phyloP scores from a whole-genome alignment of 2,888 invertebrate genomes.

The Hypomecis atomaria region DNA sequence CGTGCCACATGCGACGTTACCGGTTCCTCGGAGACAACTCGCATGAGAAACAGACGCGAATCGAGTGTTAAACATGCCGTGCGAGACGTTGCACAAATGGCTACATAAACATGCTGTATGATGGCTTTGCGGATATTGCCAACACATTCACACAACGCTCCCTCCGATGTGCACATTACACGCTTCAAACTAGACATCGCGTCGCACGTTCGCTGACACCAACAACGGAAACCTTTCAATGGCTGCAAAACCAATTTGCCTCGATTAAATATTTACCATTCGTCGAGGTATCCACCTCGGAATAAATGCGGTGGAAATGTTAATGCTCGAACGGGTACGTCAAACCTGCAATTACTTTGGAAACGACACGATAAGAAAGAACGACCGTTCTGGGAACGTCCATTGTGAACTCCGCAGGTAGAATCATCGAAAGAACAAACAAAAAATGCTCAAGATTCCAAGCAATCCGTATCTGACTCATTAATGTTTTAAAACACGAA shows the following conservation, averaged over 20 bases:
- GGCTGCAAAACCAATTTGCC: conserved; percentile 49
- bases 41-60: conserved; percentile 73
- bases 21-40: conserved; percentile 70
- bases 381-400: conserved; percentile 55
- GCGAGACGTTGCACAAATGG: conserved; percentile 67
- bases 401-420: conserved; percentile 46
- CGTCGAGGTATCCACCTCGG: conserved; percentile 48
- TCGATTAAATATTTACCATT: conserved; percentile 50
- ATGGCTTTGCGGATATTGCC: conserved; percentile 47
- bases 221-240: conserved; percentile 51
- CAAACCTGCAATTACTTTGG: conserved; percentile 51
- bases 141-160: conserved; percentile 39
- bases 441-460: conserved; percentile 36
- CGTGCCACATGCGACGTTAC: conserved; percentile 60
- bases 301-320: conserved; percentile 43
- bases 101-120: conserved; percentile 58
- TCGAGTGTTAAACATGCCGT: conserved; percentile 72
- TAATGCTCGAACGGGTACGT: conserved; percentile 37
- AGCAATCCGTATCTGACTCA: conserved; percentile 41
- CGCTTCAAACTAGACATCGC: conserved; percentile 45
- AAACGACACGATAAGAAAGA: conserved; percentile 49
- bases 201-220: conserved; percentile 41
- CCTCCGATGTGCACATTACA: conserved; percentile 24
- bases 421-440: conserved; percentile 38
- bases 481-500: conserved; percentile 36